phyloP scores from a whole-genome alignment of 1,140 invertebrate genomes.

The Drosophila azteca region DNA sequence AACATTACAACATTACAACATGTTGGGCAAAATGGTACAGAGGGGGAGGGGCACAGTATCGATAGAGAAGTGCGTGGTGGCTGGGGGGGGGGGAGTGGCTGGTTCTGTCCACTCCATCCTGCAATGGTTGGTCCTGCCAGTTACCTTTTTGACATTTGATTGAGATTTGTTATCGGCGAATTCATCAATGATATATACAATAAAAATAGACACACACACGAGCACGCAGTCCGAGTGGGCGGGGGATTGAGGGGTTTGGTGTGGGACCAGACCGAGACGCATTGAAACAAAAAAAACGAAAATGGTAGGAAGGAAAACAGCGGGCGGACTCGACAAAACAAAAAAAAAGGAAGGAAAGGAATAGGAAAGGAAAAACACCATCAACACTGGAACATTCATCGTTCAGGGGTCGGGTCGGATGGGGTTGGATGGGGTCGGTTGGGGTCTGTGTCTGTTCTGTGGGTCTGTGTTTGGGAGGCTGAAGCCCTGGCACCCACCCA shows the following conservation, averaged over 20 bases:
- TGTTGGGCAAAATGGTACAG: conserved; percentile 23
- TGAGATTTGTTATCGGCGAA: conserved; percentile 84
- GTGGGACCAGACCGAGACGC: conserved; percentile 52
- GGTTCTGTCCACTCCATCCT: conserved; percentile 41
- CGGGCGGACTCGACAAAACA: too few species aligned
- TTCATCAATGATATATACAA: conserved; percentile 84
- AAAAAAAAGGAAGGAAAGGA: too few species aligned
- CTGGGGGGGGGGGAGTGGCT: not conserved
- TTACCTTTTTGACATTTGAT: conserved; percentile 84
- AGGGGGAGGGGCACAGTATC: not conserved
- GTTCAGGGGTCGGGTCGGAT: too few species aligned
- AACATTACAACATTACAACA: conserved; percentile 80
- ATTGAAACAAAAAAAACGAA: conserved; percentile 37
- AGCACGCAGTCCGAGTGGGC: conserved; percentile 4
- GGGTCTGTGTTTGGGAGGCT: conserved; percentile 16
- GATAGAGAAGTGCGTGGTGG: not conserved
- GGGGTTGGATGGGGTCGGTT: too few species aligned
- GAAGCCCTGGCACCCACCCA: not conserved
- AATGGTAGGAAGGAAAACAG: too few species aligned
- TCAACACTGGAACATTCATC: too few species aligned
- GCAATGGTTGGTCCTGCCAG: conserved; percentile 57
- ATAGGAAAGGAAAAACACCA: too few species aligned
- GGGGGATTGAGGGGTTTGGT: not conserved
- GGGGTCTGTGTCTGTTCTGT: conserved; percentile 4
- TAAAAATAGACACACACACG: conserved; percentile 67